Conservation (phyloP, 2,888 invertebrate species). For the Gastracanthus pulcherrimus region DNA sequence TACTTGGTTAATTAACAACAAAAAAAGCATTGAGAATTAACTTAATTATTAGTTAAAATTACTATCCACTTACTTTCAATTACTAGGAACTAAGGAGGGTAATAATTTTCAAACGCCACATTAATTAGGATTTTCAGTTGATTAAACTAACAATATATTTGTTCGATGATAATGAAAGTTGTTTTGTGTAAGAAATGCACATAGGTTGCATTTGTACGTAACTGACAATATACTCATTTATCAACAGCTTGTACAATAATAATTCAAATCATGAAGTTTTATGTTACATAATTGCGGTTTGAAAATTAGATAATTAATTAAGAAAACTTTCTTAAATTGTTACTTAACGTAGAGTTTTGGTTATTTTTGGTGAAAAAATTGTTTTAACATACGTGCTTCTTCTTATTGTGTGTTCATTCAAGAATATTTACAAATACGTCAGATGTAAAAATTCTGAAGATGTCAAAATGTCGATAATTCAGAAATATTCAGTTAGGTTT, state of each 20-base stretch:
- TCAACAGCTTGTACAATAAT: neutral
- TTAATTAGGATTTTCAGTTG: constrained; percentile 25
- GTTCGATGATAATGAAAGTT: constrained; percentile 10
- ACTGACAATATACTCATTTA: neutral
- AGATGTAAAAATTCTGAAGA: no score
- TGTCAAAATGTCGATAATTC: no score
- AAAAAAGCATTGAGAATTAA: constrained; percentile 4
- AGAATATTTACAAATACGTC: no score
- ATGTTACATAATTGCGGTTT: neutral
- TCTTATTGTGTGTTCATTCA: no score
- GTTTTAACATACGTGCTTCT: no score
- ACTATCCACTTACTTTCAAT: constrained; percentile 35
- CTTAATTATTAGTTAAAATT: constrained; percentile 28
- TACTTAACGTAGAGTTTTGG: no score
- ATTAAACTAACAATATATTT: constrained; percentile 14
- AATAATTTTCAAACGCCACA: constrained; percentile 10
- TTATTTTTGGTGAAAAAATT: no score
- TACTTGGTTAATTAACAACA: constrained; percentile 17
- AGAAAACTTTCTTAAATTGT: neutral
- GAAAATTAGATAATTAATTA: neutral
- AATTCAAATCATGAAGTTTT: neutral
- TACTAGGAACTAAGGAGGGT: neutral
- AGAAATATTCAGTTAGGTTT: no score
- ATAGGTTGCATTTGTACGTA: neutral
- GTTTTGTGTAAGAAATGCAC: neutral